Evolutionary conservation across 2,113 vertebrate species (phyloP), one percentile per base, ranked within the genome.

Genomic region (Oxygymnocypris stewartii): DNA sequence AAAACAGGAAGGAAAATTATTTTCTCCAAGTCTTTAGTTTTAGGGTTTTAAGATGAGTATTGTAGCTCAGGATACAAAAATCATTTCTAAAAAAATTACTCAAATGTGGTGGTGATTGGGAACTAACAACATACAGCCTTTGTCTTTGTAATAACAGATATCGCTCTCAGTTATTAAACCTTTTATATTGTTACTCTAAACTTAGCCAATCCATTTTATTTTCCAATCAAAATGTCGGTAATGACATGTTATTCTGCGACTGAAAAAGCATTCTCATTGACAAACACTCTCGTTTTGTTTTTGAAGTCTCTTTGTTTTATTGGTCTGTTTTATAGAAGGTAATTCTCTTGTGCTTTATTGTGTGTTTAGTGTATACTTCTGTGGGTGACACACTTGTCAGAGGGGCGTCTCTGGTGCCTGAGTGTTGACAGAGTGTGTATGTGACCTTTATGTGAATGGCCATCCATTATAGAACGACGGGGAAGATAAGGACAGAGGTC

Each of bases 401-500:
- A 90, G 88, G 88, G 75, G 42, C 14, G 69, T 88, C 90, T 92
- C 90, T 91, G 89, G 89, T 92, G 92, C 71, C 91, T 91, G 92
- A 90, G 88, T 90, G 92, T 91, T 92, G 92, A 92, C 93, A 88
- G 83, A 76, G 31, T 88, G 87, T 89, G 84, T 89, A 84, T 11
- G 61, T 93, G 93, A 94, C 91, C 94, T 77, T 54, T 40, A 83
- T 88, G 89, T 94, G 92, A 94, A 94, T 90, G 87, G 54, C 89
- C 89, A 92, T 94, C 94, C 93, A 93, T 92, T 89, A 91, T 84
- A 78, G 82, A 83, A 90, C 84, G 89, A 91, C 89, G 25, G 89
- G 85, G 91, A 87, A 76, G 87, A 86, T 88, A 90, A 90, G 57
- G 14, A 85, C 88, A 85, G 40, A 59, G 82, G 81, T 86, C 84